These are phyloP conservation scores for Acipenser transmontanus DNA, from an alignment of 2,797 vertebrate genomes.

Conservation along the genomic window DNA sequence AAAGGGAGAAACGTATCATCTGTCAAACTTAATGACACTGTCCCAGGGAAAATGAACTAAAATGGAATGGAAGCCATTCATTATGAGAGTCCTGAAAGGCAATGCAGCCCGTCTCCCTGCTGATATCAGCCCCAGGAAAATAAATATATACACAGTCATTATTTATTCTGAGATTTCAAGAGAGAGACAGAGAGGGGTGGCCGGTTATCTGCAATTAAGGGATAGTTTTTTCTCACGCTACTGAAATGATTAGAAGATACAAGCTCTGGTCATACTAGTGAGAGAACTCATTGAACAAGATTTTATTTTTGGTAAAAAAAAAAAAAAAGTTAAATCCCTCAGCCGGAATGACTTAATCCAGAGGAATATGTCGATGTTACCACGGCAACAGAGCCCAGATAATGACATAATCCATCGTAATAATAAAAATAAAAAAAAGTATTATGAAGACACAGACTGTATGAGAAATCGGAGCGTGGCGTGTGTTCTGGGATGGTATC, in stretches of 20 bases:
- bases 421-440: too few relatives aligned
- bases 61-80: constrained; percentile 58
- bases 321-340: too few relatives aligned
- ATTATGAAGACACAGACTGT: too few relatives aligned
- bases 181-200: constrained; percentile 29
- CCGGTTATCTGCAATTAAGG: constrained; percentile 36
- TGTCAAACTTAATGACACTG: constrained; percentile 63
- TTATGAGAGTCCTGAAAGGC: constrained; percentile 33
- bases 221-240: constrained; percentile 35
- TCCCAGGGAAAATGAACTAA: constrained; percentile 56
- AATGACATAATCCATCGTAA: too few relatives aligned
- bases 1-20: constrained; percentile 57
- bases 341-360: too few relatives aligned
- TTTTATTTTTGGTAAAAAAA: too few relatives aligned
- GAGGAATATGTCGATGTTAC: too few relatives aligned
- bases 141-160: constrained; percentile 56
- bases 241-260: constrained; percentile 36
- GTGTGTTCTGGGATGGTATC: too few relatives aligned
- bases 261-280: not conserved
- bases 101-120: constrained; percentile 31
- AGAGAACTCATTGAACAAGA: too few relatives aligned
- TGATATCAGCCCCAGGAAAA: constrained; percentile 45
- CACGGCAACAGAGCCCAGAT: too few relatives aligned
- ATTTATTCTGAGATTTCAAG: constrained; percentile 49
- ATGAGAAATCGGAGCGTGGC: too few relatives aligned